phyloP scores from a whole-genome alignment of 2,888 invertebrate genomes.

The Eutolmus rufibarbis region DNA sequence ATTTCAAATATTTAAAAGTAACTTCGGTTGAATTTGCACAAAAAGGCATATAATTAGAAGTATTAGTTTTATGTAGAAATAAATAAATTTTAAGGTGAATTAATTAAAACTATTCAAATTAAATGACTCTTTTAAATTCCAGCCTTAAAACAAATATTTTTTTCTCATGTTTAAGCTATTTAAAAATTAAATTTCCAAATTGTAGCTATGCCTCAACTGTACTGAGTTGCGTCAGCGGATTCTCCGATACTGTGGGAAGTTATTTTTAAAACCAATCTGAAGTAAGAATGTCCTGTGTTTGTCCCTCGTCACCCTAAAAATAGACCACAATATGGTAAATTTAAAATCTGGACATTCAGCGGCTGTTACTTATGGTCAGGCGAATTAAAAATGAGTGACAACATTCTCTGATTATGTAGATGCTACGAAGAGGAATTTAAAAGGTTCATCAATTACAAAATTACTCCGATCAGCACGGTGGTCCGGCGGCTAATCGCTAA shows the following conservation, averaged over 20 bases:
- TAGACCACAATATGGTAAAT: not conserved
- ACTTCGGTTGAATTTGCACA: no score
- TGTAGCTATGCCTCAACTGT: not conserved
- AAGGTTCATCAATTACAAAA: not conserved
- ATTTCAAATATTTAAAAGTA: no score
- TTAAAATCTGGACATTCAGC: not conserved
- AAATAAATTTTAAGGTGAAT: no score
- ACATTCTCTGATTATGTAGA: not conserved
- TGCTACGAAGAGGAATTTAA: not conserved
- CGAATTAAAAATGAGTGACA: not conserved
- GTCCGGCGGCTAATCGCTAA: not conserved
- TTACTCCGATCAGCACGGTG: not conserved
- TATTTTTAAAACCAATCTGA: not conserved
- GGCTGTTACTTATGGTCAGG: not conserved
- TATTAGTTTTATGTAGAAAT: no score
- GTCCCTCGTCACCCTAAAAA: not conserved
- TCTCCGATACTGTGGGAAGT: not conserved
- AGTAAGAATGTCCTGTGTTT: not conserved
- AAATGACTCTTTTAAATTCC: no score
- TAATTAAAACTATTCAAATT: no score
- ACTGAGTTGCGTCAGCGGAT: not conserved
- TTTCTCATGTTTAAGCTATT: not conserved
- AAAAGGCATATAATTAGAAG: no score
- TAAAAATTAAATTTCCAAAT: not conserved
- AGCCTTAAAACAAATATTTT: not conserved